A percentile compares a stretch with the other conserved stretches of the same genome.
Evolutionary conservation across 2,888 invertebrate genomes (phyloP).

Genomic region (Campopleginae sp.): DNA sequence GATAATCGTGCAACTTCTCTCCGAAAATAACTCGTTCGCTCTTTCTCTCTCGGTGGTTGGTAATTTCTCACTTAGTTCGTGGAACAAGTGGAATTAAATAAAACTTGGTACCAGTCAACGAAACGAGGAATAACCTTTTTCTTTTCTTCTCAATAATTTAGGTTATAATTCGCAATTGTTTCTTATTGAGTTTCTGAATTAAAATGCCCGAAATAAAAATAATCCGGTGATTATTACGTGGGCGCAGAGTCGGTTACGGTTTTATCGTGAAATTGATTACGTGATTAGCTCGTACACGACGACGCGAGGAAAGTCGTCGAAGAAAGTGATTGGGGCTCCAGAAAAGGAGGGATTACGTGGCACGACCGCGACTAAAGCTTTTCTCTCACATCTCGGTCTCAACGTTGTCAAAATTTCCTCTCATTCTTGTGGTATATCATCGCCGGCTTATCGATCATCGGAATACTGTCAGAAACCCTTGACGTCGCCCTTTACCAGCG

Average conservation of each 20-base stretch:
- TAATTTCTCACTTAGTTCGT: not conserved
- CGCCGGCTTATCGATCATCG: constrained; percentile 59
- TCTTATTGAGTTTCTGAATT: not conserved
- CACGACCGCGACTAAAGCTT: not conserved
- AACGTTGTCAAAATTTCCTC: constrained; percentile 24
- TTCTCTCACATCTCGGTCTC: constrained; percentile 21
- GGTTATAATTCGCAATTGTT: not conserved
- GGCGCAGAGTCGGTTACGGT: not conserved
- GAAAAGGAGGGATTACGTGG: constrained; percentile 2
- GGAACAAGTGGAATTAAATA: not conserved
- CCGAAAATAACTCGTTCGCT: constrained; percentile 50
- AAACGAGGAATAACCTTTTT: not conserved
- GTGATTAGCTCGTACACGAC: constrained; percentile 22
- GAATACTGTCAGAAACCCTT: constrained; percentile 29
- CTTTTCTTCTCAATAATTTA: not conserved
- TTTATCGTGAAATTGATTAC: constrained; percentile 40
- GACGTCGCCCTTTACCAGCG: constrained; percentile 36
- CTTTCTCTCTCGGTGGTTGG: not conserved
- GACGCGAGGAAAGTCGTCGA: constrained; percentile 1
- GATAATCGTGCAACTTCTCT: constrained; percentile 44
- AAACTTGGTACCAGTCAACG: not conserved
- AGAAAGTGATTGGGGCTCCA: not conserved
- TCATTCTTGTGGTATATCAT: constrained; percentile 22
- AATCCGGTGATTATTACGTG: not conserved
- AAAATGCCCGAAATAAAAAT: not conserved